Conservation (phyloP, 2,888 invertebrate species). For the Timema podura region DNA sequence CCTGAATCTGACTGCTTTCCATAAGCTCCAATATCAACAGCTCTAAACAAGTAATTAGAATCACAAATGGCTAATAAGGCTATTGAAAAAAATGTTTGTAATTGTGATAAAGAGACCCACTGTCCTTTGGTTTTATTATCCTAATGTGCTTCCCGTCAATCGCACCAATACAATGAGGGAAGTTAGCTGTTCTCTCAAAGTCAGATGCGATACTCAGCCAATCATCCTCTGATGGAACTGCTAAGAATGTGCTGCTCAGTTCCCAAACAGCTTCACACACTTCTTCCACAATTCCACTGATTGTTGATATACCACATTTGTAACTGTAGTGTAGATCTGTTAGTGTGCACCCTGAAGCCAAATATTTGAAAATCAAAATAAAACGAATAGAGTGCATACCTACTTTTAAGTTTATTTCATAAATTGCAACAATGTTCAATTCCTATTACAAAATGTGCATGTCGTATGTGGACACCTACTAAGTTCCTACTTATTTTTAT, state of each 20-base stretch:
- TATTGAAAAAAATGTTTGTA: slow-evolving; percentile 2
- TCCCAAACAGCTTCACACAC: slow-evolving; percentile 5
- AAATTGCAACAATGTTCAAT: not conserved
- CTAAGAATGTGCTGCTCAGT: slow-evolving; percentile 3
- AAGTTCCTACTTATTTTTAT: slow-evolving; percentile 3
- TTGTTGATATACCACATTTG: slow-evolving; percentile 3
- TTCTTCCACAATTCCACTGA: not conserved
- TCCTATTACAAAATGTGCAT: not conserved
- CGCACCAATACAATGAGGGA: slow-evolving; percentile 7
- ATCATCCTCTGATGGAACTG: not conserved
- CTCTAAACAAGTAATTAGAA: slow-evolving; percentile 3
- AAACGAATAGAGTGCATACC: slow-evolving; percentile 2
- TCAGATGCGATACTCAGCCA: slow-evolving; percentile 2
- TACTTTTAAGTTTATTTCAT: slow-evolving; percentile 5
- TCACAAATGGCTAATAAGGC: not conserved
- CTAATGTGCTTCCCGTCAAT: slow-evolving; percentile 2
- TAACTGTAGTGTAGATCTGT: slow-evolving; percentile 7
- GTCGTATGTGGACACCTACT: not conserved
- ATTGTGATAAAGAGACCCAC: not conserved
- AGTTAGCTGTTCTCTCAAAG: not conserved
- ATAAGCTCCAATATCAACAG: slow-evolving; percentile 6
- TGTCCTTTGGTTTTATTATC: slow-evolving; percentile 7
- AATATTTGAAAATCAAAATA: not conserved
- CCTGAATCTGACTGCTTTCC: slow-evolving; percentile 5
- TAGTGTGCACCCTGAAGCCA: slow-evolving; percentile 7